These are phyloP conservation scores for Rhegmatorhina hoffmannsi DNA, from an alignment of 2,113 vertebrate species.

Conservation along the genomic window DNA sequence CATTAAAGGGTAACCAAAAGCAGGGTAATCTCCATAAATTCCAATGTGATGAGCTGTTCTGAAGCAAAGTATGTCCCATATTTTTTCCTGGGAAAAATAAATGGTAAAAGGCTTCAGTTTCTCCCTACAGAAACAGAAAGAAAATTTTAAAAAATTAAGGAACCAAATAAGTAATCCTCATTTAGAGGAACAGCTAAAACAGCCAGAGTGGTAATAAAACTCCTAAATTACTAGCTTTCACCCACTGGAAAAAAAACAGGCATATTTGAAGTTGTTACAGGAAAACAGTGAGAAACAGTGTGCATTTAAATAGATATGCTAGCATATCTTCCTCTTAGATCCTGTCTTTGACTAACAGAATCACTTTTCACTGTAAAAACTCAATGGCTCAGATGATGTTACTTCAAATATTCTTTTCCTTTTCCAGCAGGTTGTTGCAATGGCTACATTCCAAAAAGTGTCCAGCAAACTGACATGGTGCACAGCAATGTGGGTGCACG, in stretches of 20 bases:
- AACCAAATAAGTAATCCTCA: neutral
- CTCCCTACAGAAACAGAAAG: neutral
- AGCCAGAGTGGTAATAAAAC: neutral
- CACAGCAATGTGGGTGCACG: neutral
- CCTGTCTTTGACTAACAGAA: neutral
- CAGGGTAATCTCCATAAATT: neutral
- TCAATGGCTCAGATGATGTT: neutral
- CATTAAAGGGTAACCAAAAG: neutral
- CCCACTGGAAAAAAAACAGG: neutral
- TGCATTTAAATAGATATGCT: neutral
- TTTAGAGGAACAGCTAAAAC: neutral
- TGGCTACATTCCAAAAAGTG: neutral
- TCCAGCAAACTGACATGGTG: neutral
- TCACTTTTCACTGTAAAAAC: neutral
- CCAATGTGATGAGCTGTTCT: neutral
- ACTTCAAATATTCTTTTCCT: neutral
- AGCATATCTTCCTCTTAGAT: neutral
- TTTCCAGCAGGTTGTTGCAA: neutral
- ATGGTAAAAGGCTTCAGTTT: neutral
- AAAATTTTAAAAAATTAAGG: neutral
- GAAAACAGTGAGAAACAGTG: neutral
- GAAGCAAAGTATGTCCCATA: neutral
- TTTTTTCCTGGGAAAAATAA: neutral
- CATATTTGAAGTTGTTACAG: neutral
- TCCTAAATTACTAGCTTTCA: neutral